Base-by-base conservation (phyloP, 1,140 invertebrate species). In the Drosophila subpulchrella region DNA sequence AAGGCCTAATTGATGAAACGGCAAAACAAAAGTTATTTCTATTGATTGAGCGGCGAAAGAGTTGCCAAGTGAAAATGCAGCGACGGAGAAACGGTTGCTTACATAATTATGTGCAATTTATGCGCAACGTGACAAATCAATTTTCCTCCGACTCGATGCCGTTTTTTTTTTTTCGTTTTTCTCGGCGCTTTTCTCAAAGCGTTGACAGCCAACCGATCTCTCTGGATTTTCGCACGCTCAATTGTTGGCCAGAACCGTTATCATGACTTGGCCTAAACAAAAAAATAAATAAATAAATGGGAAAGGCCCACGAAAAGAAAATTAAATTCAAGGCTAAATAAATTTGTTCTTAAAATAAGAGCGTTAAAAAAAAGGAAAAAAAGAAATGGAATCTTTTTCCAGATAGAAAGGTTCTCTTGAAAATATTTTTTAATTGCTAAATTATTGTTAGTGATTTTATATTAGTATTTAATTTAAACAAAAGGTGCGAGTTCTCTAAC, bases 61-160 rank as follows among this genome's bases (percentile, higher is more conserved):
- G 42, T 60, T 27, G 55, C 72, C 71, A 84, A 75, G 81, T 63
- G 60, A 84, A 74, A 74, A 82, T 79, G 81, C 67, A 59, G 59
- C 61, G 38, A 61, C 73, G 62, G 66, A 15, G 59, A 75, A 66
- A 76, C 75, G 60, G 66, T 60, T 78, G 74, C 74, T 82, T 82
- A 72, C 68, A 71, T 72, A 72, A 72, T 72, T 72, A 89, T 89
- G 78, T 85, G 86, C 86, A 91, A 91, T 91, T 91, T 91, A 91
- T 91, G 89, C 78, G 78, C 83, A 84, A 75, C 88, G 88, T 91
- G 88, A 91, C 89, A 91, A 91, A 91, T 91, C 88, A 91, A 91
- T 91, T 91, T 91, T 75, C 60, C 74, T 58, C 80, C 67, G 51
- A 42, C 63, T 32, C 47, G 63, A 67, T 67, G 62, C 62, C 47